phyloP scores from a whole-genome alignment of 1,140 invertebrate species.

The Bombus confusus region DNA sequence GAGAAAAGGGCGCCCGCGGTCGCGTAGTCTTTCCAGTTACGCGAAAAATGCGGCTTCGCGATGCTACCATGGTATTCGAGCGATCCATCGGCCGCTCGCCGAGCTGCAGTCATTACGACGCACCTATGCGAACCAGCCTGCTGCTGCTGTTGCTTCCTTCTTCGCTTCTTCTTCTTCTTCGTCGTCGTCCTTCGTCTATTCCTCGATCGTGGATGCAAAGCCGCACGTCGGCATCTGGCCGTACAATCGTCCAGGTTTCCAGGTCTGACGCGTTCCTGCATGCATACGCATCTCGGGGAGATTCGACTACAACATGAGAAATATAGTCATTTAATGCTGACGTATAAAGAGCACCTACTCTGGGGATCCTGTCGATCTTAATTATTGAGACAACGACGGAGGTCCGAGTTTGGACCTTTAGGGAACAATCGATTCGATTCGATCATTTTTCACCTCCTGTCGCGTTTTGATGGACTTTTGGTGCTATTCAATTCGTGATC shows the following conservation, averaged over 20 bases:
- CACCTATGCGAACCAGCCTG: slow-evolving; percentile 49
- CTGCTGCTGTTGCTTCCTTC: background rate
- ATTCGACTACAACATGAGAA: background rate
- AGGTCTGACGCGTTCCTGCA: slow-evolving; percentile 23
- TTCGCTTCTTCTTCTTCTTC: background rate
- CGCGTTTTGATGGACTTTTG: background rate
- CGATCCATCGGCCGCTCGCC: slow-evolving; percentile 58
- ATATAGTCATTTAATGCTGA: slow-evolving; percentile 36
- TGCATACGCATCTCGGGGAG: background rate
- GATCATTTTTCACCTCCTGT: background rate
- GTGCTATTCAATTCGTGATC: too few relatives aligned
- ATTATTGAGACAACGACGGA: background rate
- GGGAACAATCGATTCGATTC: background rate
- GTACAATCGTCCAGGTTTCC: slow-evolving; percentile 46
- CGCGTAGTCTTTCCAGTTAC: slow-evolving; percentile 69
- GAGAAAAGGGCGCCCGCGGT: slow-evolving; percentile 50
- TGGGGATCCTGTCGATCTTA: background rate
- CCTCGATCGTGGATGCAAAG: slow-evolving; percentile 23
- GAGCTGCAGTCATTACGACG: slow-evolving; percentile 66
- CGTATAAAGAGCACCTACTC: background rate
- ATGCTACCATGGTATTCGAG: slow-evolving; percentile 73
- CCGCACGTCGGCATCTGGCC: slow-evolving; percentile 38
- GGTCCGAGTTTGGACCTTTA: background rate
- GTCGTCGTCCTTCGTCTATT: background rate
- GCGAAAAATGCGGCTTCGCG: slow-evolving; percentile 77